Evolutionary conservation across 2,888 invertebrate genomes (phyloP).

Genomic region (Athrips mouffetella): DNA sequence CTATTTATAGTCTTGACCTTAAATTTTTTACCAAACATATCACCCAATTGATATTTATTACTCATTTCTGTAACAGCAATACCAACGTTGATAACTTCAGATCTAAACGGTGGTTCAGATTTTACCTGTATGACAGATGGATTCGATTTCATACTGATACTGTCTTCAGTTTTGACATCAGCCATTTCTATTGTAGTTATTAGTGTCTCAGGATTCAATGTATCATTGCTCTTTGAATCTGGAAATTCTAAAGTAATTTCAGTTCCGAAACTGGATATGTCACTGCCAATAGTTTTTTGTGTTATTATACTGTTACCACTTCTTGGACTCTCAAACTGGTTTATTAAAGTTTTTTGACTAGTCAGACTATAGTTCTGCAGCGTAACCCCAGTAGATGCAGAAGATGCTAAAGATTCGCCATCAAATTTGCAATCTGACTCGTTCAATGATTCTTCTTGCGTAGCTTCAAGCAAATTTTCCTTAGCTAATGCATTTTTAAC

Average conservation of each 20-base stretch:
- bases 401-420: conserved; percentile 27
- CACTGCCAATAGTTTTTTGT: not conserved
- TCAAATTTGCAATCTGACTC: conserved; percentile 13
- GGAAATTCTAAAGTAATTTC: too few relatives aligned
- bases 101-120: conserved; percentile 31
- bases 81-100: conserved; percentile 43
- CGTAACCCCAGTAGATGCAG: conserved; percentile 29
- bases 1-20: conserved; percentile 28
- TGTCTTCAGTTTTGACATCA: not conserved
- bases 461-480: conserved; percentile 41
- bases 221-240: not conserved
- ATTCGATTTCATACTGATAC: conserved; percentile 27
- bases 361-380: conserved; percentile 31
- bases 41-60: conserved; percentile 17
- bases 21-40: conserved; percentile 22
- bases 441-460: conserved; percentile 16
- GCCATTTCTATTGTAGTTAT: too few relatives aligned
- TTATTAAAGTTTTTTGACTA: conserved; percentile 43
- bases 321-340: not conserved
- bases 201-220: too few relatives aligned
- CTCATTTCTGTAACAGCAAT: conserved; percentile 41
- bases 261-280: too few relatives aligned
- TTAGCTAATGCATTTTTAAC: conserved; percentile 43
- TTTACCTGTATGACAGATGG: not conserved
- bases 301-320: not conserved